A percentile compares a stretch with the other conserved stretches of the same genome.
Evolutionary conservation across 2,888 invertebrate genomes (phyloP).

Genomic region (Lypha dubia): DNA sequence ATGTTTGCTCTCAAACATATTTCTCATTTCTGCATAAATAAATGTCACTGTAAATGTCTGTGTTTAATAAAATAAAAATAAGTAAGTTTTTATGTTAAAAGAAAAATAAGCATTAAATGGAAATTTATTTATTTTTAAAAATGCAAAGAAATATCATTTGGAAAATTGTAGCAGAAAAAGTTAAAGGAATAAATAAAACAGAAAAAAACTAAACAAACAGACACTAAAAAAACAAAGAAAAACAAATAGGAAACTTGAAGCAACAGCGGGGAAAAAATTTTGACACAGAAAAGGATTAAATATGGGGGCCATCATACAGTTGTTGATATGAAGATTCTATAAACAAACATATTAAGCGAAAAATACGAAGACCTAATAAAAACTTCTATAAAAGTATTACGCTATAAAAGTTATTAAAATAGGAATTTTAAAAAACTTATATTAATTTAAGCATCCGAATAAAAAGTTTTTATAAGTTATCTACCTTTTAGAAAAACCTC

Average conservation of each 20-base stretch:
- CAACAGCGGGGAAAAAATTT: neutral
- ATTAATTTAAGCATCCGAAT: too few relatives aligned
- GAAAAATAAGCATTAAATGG: constrained; percentile 37
- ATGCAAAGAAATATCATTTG: constrained; percentile 44
- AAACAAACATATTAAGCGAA: too few relatives aligned
- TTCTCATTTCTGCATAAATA: constrained; percentile 23
- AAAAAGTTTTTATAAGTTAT: too few relatives aligned
- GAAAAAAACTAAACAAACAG: neutral
- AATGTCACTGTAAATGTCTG: neutral
- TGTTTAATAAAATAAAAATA: neutral
- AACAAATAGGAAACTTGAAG: neutral
- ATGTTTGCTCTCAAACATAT: constrained; percentile 42
- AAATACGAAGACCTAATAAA: too few relatives aligned
- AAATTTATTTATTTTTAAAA: constrained; percentile 53
- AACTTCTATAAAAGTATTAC: too few relatives aligned
- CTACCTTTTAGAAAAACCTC: neutral
- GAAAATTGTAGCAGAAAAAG: constrained; percentile 37
- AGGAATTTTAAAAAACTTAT: too few relatives aligned
- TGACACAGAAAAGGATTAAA: neutral
- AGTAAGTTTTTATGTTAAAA: constrained; percentile 10
- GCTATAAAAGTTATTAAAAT: too few relatives aligned
- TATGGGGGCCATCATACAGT: neutral
- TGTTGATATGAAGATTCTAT: too few relatives aligned
- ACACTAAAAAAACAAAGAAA: neutral
- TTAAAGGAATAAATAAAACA: neutral